Percentiles rank a stretch among this genome's conserved stretches.
Evolutionary conservation across 2,797 vertebrate species (phyloP).

Genomic region (Pangasius krempfi): DNA sequence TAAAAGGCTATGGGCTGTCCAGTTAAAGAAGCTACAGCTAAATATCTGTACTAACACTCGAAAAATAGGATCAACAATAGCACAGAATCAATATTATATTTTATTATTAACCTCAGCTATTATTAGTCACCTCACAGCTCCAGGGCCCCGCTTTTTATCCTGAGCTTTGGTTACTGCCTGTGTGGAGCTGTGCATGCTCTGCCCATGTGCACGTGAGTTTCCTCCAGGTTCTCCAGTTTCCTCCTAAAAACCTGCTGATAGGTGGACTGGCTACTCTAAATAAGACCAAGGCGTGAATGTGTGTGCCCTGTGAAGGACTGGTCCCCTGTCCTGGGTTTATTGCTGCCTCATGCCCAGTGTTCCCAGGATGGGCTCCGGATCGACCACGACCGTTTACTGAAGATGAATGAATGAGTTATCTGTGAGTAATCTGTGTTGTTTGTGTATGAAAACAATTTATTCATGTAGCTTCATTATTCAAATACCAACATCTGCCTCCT

Average conservation of each 20-base stretch:
- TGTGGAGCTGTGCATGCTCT: background rate
- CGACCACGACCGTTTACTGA: background rate
- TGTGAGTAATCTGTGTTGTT: background rate
- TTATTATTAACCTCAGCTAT: background rate
- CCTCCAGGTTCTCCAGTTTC: background rate
- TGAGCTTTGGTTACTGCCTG: background rate
- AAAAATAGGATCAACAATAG: constrained; percentile 1
- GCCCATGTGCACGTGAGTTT: background rate
- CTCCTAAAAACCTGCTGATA: background rate
- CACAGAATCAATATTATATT: constrained; percentile 4
- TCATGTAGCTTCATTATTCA: background rate
- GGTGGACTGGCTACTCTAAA: background rate
- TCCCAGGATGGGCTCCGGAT: background rate
- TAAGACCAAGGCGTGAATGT: background rate
- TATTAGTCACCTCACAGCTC: background rate
- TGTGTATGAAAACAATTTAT: background rate
- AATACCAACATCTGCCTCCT: background rate
- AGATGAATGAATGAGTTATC: background rate
- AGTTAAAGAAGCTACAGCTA: constrained; percentile 14
- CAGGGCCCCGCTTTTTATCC: background rate
- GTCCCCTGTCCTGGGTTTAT: background rate
- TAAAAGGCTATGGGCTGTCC: constrained; percentile 15
- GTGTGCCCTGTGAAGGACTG: background rate
- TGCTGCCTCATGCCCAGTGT: background rate
- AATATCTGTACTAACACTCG: background rate